A percentile compares a stretch with the other conserved stretches of the same genome.
phyloP scores from a whole-genome alignment of 2,888 invertebrate genomes.

The Invenusta paracnida region DNA sequence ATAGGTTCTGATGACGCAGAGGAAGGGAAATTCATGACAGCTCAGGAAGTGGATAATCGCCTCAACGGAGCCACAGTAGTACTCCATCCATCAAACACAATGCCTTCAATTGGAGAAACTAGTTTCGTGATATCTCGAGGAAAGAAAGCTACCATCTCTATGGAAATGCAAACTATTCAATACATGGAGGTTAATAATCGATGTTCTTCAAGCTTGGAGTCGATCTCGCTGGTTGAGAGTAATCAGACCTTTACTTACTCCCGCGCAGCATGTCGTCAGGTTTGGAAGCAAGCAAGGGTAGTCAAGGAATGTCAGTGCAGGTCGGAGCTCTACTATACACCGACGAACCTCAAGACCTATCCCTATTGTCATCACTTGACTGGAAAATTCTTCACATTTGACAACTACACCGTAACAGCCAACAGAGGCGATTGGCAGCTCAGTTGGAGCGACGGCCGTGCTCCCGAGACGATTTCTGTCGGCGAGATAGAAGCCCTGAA shows the following conservation, averaged over 20 bases:
- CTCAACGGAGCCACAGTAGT: neutral
- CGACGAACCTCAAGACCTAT: neutral
- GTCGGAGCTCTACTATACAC: neutral
- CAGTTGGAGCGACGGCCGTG: neutral
- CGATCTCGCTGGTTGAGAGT: neutral
- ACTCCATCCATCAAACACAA: neutral
- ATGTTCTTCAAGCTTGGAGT: neutral
- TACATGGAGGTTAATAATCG: neutral
- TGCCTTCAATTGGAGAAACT: neutral
- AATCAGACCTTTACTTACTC: neutral
- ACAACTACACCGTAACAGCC: neutral
- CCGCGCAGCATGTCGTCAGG: neutral
- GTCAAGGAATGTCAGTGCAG: neutral
- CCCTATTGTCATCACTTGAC: neutral
- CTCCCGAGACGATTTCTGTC: neutral
- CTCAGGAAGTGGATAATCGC: neutral
- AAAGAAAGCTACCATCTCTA: neutral
- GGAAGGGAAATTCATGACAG: neutral
- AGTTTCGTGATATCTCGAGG: neutral
- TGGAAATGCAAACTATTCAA: neutral
- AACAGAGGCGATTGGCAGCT: neutral
- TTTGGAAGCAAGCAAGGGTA: neutral
- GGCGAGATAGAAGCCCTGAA: neutral
- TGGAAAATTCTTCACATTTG: neutral
- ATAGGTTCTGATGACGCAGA: neutral